phyloP scores from a whole-genome alignment of 2,888 invertebrate species.

The Mythimna albipuncta region DNA sequence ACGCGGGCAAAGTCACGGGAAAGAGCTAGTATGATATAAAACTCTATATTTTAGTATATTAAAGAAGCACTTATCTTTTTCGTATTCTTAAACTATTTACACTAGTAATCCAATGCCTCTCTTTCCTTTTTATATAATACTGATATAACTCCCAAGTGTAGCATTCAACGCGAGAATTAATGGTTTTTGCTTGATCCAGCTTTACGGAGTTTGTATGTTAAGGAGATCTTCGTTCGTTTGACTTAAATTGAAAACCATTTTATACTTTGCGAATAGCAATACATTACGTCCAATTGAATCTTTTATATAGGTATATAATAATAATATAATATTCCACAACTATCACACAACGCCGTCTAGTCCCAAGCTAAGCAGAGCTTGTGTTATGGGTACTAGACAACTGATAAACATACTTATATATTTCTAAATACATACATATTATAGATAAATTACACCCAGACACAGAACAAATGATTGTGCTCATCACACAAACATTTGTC shows the following conservation, averaged over 20 bases:
- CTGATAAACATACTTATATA: no score
- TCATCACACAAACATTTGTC: no score
- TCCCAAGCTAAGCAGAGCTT: no score
- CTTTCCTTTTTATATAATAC: constrained; percentile 13
- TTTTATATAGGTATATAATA: no score
- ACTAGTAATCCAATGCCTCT: constrained; percentile 20
- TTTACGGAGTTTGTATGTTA: constrained; percentile 7
- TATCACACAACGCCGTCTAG: no score
- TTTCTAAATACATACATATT: no score
- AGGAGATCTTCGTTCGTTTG: background rate
- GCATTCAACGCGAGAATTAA: constrained; percentile 47
- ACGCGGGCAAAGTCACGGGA: no score
- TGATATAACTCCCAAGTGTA: constrained; percentile 24
- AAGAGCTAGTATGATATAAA: no score
- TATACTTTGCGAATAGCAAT: background rate
- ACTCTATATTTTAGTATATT: background rate
- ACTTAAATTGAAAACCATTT: constrained; percentile 4
- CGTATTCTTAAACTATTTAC: background rate
- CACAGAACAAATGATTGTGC: no score
- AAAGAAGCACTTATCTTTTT: constrained; percentile 1
- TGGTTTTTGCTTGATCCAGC: constrained; percentile 41
- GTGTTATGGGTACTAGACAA: no score
- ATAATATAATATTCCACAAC: no score
- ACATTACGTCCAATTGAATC: background rate
- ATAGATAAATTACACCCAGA: no score